Percentiles rank a stretch among this genome's conserved stretches.
Conservation (phyloP, 2,113 vertebrate species). For the Gila orcuttii region DNA sequence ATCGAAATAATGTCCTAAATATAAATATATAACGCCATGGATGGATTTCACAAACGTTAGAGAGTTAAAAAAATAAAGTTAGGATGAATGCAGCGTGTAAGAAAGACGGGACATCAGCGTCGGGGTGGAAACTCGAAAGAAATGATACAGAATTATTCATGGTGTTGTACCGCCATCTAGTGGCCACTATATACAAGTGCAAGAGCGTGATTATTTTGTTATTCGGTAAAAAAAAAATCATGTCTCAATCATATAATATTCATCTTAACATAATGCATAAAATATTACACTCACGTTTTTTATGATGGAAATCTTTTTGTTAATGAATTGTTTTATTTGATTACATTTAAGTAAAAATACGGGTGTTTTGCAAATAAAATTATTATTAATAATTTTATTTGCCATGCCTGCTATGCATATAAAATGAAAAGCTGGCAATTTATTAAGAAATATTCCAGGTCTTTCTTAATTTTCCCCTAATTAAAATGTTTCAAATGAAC, state of each 20-base stretch:
- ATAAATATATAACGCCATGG: neutral
- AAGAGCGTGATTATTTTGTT: slow-evolving; percentile 9
- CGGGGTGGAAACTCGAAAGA: neutral
- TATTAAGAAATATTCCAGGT: neutral
- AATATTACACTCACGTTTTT: neutral
- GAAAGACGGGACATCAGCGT: neutral
- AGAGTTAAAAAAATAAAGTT: neutral
- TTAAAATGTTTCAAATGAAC: neutral
- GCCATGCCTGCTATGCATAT: neutral
- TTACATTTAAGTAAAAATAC: neutral
- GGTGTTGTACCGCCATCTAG: slow-evolving; percentile 75
- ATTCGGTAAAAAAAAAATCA: neutral
- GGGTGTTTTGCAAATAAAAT: neutral
- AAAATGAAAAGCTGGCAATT: neutral
- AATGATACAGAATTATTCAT: slow-evolving; percentile 49
- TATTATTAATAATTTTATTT: neutral
- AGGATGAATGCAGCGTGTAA: neutral
- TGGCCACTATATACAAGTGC: slow-evolving; percentile 42
- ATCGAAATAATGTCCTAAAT: neutral
- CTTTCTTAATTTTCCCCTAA: neutral
- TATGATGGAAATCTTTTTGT: neutral
- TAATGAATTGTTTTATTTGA: neutral
- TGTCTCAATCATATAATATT: neutral
- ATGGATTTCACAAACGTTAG: neutral
- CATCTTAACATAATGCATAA: neutral